Conservation (phyloP, 2,113 vertebrate species). For the Triplophysa rosa region DNA sequence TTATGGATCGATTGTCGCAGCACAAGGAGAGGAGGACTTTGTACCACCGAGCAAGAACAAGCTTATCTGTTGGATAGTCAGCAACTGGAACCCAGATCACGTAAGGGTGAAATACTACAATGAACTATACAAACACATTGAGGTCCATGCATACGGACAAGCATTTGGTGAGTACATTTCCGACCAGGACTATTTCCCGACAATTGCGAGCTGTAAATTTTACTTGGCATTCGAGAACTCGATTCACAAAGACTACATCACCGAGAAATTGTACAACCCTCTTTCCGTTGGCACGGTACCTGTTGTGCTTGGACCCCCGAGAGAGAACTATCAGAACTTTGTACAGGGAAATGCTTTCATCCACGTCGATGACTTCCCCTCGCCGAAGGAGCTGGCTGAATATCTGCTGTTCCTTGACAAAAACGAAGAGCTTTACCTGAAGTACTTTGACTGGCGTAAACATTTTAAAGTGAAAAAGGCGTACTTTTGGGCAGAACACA, state of each 20-base stretch:
- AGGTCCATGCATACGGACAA: constrained; percentile 91
- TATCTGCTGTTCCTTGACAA: constrained; percentile 93
- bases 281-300: constrained; percentile 91
- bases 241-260: constrained; percentile 97
- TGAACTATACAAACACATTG: constrained; percentile 91
- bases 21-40: constrained; percentile 83
- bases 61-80: constrained; percentile 96
- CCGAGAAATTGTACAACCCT: constrained; percentile 96
- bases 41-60: constrained; percentile 93
- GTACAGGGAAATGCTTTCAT: constrained; percentile 93
- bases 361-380: constrained; percentile 92
- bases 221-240: constrained; percentile 98
- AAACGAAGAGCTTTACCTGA: constrained; percentile 90
- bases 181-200: constrained; percentile 92
- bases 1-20: constrained; percentile 90
- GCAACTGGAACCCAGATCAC: constrained; percentile 97
- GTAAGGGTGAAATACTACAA: constrained; percentile 95
- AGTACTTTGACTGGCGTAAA: constrained; percentile 93
- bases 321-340: constrained; percentile 96
- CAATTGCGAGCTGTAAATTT: constrained; percentile 93
- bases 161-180: constrained; percentile 90
- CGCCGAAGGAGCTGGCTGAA: constrained; percentile 90
- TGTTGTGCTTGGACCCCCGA: constrained; percentile 87
- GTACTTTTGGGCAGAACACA: constrained; percentile 93
- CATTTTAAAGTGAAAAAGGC: constrained; percentile 93